Evolutionary conservation across 2,888 invertebrate genomes (phyloP).

Genomic region (Elegia similella): DNA sequence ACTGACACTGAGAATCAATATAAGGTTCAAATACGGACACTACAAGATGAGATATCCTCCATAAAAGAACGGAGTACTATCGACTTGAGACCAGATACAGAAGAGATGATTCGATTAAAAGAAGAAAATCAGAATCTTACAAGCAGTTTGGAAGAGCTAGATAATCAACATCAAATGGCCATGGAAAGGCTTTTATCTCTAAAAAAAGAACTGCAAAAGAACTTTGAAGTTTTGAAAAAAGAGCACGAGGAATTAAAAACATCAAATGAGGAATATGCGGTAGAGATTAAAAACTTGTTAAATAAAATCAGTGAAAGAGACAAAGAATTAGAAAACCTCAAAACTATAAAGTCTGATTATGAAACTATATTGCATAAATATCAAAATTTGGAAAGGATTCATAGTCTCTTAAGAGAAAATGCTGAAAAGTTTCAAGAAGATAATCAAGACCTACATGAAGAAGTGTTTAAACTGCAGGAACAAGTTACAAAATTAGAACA

Average conservation of each 20-base stretch:
- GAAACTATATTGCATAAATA: conserved; percentile 72
- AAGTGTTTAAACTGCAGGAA: conserved; percentile 73
- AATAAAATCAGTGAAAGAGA: conserved; percentile 70
- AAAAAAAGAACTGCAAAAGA: conserved; percentile 78
- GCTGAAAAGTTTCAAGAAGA: conserved; percentile 78
- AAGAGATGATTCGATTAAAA: conserved; percentile 73
- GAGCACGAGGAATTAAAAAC: conserved; percentile 71
- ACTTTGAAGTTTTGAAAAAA: conserved; percentile 71
- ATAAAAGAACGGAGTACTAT: conserved; percentile 52
- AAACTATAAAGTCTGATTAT: conserved; percentile 49
- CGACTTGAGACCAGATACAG: conserved; percentile 43
- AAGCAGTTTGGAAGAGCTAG: conserved; percentile 85
- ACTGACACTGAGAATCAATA: conserved; percentile 51
- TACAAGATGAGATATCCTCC: conserved; percentile 69
- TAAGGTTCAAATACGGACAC: conserved; percentile 56
- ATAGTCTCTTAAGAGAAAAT: conserved; percentile 66
- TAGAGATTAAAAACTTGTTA: conserved; percentile 65
- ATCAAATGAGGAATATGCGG: conserved; percentile 67
- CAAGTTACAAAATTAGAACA: conserved; percentile 71
- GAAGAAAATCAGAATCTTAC: conserved; percentile 82
- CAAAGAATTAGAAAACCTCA: conserved; percentile 55
- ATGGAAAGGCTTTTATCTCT: conserved; percentile 81
- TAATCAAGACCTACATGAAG: conserved; percentile 77
- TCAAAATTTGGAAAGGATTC: conserved; percentile 71
- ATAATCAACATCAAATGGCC: conserved; percentile 87